phyloP scores from a whole-genome alignment of 2,113 vertebrate genomes.

The Nothobranchius kuhntae region DNA sequence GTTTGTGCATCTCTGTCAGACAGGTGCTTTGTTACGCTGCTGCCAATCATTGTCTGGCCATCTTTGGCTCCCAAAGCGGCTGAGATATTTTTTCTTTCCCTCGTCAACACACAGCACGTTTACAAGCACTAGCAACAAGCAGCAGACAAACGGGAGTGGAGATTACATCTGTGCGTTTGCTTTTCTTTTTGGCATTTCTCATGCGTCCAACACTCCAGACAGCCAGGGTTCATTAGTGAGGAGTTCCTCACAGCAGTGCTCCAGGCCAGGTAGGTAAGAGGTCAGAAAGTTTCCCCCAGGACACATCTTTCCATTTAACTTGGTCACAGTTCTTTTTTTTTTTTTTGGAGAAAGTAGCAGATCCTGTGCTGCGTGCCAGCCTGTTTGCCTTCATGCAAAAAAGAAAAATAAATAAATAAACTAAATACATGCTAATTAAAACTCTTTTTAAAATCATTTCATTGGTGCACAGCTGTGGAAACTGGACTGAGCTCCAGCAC shows the following conservation, averaged over 20 bases:
- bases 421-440: too few relatives aligned
- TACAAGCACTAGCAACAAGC: constrained; percentile 51
- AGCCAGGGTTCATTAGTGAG: constrained; percentile 47
- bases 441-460: too few relatives aligned
- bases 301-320: constrained; percentile 21
- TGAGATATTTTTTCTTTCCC: constrained; percentile 11
- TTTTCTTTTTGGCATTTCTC: constrained; percentile 41
- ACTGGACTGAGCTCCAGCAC: too few relatives aligned
- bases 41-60: constrained; percentile 78
- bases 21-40: constrained; percentile 70
- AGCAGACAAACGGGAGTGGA: constrained; percentile 36
- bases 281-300: constrained; percentile 46
- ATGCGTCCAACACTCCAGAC: constrained; percentile 49
- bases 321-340: constrained; percentile 10
- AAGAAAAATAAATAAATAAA: too few relatives aligned
- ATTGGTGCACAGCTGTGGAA: too few relatives aligned
- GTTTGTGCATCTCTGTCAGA: constrained; percentile 48
- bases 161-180: constrained; percentile 59
- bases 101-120: constrained; percentile 35
- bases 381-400: too few relatives aligned
- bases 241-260: constrained; percentile 32
- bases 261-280: constrained; percentile 39
- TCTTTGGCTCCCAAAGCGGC: constrained; percentile 39
- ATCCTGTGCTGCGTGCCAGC: background rate
- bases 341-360: background rate